These are phyloP conservation scores for Rhinichthys klamathensis DNA, from an alignment of 2,113 vertebrate species.

Conservation along the genomic window DNA sequence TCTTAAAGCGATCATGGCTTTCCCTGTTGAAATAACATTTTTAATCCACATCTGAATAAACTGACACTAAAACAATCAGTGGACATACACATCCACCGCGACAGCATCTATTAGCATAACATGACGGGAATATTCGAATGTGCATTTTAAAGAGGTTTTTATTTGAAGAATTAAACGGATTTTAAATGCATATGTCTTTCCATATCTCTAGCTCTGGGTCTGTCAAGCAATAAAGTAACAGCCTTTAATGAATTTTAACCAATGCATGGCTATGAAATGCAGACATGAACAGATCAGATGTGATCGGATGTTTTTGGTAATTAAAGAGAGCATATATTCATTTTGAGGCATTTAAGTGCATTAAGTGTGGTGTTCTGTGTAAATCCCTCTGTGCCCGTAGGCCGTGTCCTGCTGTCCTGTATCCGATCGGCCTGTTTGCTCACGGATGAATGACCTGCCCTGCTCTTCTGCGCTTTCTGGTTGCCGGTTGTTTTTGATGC, in stretches of 20 bases:
- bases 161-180: no score
- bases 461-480: conserved; percentile 48
- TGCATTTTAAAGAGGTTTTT: conserved; percentile 39
- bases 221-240: conserved; percentile 26
- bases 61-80: neutral
- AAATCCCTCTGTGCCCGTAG: conserved; percentile 58
- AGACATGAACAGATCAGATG: conserved; percentile 67
- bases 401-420: conserved; percentile 67
- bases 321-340: conserved; percentile 74
- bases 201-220: neutral
- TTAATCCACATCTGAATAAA: neutral
- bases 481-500: conserved; percentile 64
- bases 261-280: conserved; percentile 45
- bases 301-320: conserved; percentile 75
- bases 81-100: neutral
- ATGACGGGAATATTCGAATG: conserved; percentile 19
- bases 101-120: conserved; percentile 39
- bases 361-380: neutral
- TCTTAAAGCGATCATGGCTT: neutral
- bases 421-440: conserved; percentile 69
- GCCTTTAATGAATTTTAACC: conserved; percentile 61
- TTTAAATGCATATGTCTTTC: conserved; percentile 39
- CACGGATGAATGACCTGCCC: conserved; percentile 68
- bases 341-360: neutral
- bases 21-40: neutral